Evolutionary conservation across 1,140 invertebrate genomes (phyloP).

Genomic region (Drosophila santomea): DNA sequence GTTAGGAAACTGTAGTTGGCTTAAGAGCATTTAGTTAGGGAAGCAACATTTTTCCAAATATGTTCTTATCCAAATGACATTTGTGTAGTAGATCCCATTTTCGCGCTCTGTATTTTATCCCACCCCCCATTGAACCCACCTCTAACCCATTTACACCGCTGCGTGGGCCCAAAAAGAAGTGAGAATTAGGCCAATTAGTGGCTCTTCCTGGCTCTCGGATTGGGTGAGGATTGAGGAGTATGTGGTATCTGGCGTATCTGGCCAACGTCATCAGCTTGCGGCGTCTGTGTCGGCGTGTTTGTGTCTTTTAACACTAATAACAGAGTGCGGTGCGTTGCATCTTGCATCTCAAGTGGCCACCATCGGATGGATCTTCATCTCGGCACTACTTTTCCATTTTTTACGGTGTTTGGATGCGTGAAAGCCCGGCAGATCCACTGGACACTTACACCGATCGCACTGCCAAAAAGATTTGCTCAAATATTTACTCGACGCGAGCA

Average conservation of each 20-base stretch:
- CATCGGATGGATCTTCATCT: not conserved
- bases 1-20: no score
- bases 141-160: constrained; percentile 18
- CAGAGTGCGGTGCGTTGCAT: constrained; percentile 51
- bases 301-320: constrained; percentile 82
- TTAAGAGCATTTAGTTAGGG: no score
- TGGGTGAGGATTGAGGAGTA: constrained; percentile 12
- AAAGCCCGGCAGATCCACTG: constrained; percentile 16
- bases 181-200: constrained; percentile 82
- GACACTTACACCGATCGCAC: constrained; percentile 29
- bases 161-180: constrained; percentile 64
- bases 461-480: constrained; percentile 48
- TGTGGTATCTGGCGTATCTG: constrained; percentile 24
- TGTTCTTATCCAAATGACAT: not conserved
- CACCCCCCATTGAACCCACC: not conserved
- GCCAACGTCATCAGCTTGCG: constrained; percentile 48
- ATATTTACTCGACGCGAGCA: constrained; percentile 13
- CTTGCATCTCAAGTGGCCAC: constrained; percentile 59
- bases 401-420: constrained; percentile 20
- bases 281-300: constrained; percentile 55
- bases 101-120: constrained; percentile 15
- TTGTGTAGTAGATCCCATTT: not conserved
- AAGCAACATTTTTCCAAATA: not conserved
- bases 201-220: constrained; percentile 56
- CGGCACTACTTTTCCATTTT: constrained; percentile 5